These are phyloP conservation scores for Gobionotothen gibberifrons DNA, from an alignment of 2,797 vertebrate genomes.

Conservation along the genomic window DNA sequence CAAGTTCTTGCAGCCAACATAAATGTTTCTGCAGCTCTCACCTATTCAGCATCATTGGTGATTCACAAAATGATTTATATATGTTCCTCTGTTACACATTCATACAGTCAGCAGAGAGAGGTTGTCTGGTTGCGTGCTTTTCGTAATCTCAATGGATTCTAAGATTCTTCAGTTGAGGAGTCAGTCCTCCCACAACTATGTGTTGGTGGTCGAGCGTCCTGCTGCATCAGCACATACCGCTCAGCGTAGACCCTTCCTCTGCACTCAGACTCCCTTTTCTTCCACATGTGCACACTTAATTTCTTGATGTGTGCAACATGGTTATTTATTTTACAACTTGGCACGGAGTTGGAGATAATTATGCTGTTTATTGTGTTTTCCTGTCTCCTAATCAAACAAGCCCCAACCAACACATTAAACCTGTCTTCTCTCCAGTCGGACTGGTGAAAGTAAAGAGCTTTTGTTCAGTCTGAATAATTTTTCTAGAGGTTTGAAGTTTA, in stretches of 20 bases:
- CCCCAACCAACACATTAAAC: background rate
- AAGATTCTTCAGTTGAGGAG: slow-evolving; percentile 37
- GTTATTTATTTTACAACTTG: background rate
- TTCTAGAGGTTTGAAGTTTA: slow-evolving; percentile 23
- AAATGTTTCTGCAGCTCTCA: slow-evolving; percentile 70
- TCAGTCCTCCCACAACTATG: slow-evolving; percentile 74
- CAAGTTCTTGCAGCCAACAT: slow-evolving; percentile 57
- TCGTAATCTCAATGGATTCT: slow-evolving; percentile 60
- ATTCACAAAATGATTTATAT: slow-evolving; percentile 55
- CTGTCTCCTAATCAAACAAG: slow-evolving; percentile 15
- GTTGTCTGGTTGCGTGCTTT: slow-evolving; percentile 47
- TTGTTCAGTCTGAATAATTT: background rate
- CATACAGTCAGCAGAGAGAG: slow-evolving; percentile 24
- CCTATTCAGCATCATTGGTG: slow-evolving; percentile 55
- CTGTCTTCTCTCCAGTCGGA: slow-evolving; percentile 6
- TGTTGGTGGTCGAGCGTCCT: slow-evolving; percentile 62
- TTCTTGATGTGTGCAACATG: slow-evolving; percentile 13
- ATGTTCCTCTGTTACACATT: slow-evolving; percentile 37
- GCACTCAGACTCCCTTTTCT: slow-evolving; percentile 18
- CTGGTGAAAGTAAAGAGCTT: slow-evolving; percentile 8
- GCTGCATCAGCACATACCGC: slow-evolving; percentile 70
- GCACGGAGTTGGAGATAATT: slow-evolving; percentile 13
- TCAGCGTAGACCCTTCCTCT: slow-evolving; percentile 42
- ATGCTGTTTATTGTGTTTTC: slow-evolving; percentile 14
- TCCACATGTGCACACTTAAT: slow-evolving; percentile 35